A percentile compares a stretch with the other conserved stretches of the same genome.
Evolutionary conservation across 2,797 vertebrate genomes (phyloP).

Genomic region (Acanthis flammea): DNA sequence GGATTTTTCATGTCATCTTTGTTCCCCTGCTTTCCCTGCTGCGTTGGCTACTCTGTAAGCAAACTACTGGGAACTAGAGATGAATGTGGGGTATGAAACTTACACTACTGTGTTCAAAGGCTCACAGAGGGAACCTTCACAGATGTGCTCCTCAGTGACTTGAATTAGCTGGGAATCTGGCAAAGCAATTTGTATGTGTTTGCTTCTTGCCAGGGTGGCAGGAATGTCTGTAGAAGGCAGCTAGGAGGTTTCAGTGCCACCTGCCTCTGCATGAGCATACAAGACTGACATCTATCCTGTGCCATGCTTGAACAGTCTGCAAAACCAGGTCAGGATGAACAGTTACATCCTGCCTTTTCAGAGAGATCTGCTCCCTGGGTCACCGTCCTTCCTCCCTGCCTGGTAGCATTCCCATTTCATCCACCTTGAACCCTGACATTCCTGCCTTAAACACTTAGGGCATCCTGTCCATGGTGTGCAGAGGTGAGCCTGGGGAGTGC

Average conservation of each 20-base stretch:
- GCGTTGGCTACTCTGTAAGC: neutral
- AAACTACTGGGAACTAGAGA: neutral
- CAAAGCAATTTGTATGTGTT: neutral
- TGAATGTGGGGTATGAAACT: neutral
- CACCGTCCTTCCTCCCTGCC: neutral
- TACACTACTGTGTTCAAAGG: neutral
- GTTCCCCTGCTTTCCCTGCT: neutral
- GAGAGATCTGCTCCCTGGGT: accelerated
- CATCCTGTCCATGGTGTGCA: accelerated
- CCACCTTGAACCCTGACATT: neutral
- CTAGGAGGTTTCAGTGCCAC: neutral
- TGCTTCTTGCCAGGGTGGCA: neutral
- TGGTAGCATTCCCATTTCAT: neutral
- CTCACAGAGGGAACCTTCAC: neutral
- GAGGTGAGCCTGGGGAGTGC: neutral
- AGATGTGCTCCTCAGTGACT: neutral
- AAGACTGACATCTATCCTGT: neutral
- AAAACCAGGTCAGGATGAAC: neutral
- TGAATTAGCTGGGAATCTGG: neutral
- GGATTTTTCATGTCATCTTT: neutral
- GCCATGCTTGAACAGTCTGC: neutral
- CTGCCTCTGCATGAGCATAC: accelerated
- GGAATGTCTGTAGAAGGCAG: neutral
- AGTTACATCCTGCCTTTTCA: neutral
- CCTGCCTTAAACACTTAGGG: neutral